Evolutionary conservation across 1,140 invertebrate genomes (phyloP), one percentile per base, ranked within the genome.

Genomic region (Ruditapes philippinarum): DNA sequence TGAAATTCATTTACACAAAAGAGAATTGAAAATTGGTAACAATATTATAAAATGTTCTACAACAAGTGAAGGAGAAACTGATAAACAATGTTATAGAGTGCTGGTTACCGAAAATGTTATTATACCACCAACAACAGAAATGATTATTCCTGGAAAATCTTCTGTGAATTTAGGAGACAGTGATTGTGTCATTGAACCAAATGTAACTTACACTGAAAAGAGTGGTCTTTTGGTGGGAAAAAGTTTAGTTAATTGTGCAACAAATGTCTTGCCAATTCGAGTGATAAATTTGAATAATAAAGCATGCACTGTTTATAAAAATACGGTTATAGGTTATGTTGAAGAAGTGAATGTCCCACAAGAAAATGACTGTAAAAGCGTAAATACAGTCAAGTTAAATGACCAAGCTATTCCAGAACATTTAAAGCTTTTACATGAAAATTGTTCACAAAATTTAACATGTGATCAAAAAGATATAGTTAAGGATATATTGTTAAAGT

Each of bases 401-500:
- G n/a, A n/a, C n/a, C n/a, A n/a, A n/a, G n/a, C n/a, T n/a, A n/a
- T n/a, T n/a, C n/a, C n/a, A n/a, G n/a, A n/a, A n/a, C n/a, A n/a
- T n/a, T n/a, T n/a, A n/a, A n/a, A n/a, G n/a, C n/a, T n/a, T n/a
- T n/a, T n/a, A n/a, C n/a, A n/a, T n/a, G n/a, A n/a, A n/a, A n/a
- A n/a, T n/a, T n/a, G n/a, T n/a, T n/a, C n/a, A n/a, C n/a, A n/a
- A n/a, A n/a, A n/a, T n/a, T n/a, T n/a, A n/a, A n/a, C n/a, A n/a
- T n/a, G n/a, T n/a, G n/a, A n/a, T n/a, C n/a, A n/a, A n/a, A n/a
- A n/a, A n/a, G n/a, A n/a, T n/a, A n/a, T n/a, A n/a, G n/a, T n/a
- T n/a, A 85, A 73, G 49, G 54, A 22, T 45, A 73, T 73, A 5
- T 57, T 73, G 36, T 62, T 74, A 12, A 83, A 78, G 40, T 22